phyloP scores from a whole-genome alignment of 2,797 vertebrate genomes.

The Molossus alvarezi region DNA sequence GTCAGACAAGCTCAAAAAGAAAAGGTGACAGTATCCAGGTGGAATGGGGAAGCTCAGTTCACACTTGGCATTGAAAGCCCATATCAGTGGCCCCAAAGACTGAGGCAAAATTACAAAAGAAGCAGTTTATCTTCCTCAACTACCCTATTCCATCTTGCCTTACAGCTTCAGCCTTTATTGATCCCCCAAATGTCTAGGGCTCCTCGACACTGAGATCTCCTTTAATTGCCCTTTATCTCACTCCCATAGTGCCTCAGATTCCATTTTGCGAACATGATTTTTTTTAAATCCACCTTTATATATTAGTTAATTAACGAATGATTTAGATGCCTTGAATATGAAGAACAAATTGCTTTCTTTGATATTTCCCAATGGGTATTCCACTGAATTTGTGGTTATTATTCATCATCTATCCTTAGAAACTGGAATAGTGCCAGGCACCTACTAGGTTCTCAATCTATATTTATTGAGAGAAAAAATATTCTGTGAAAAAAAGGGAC shows the following conservation, averaged over 20 bases:
- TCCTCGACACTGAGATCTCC: neutral
- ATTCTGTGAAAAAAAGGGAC: neutral
- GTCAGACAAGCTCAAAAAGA: conserved; percentile 12
- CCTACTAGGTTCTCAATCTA: conserved; percentile 10
- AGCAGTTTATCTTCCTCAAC: neutral
- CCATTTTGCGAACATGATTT: conserved; percentile 30
- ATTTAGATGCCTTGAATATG: neutral
- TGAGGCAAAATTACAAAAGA: conserved; percentile 11
- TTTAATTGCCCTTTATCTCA: conserved; percentile 13
- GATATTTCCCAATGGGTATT: neutral
- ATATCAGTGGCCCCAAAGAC: neutral
- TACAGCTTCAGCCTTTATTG: neutral
- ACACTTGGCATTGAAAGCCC: neutral
- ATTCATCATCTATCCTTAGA: neutral
- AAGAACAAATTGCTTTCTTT: conserved; percentile 39
- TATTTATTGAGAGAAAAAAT: conserved; percentile 36
- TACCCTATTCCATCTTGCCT: neutral
- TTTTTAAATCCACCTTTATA: conserved; percentile 20
- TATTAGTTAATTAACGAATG: conserved; percentile 9
- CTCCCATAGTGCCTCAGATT: neutral
- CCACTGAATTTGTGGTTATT: neutral
- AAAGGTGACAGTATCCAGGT: neutral
- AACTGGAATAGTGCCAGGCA: neutral
- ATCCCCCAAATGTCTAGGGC: neutral
- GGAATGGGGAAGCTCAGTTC: neutral